phyloP scores from a whole-genome alignment of 2,888 invertebrate genomes.

The Eurytoma adleriae region DNA sequence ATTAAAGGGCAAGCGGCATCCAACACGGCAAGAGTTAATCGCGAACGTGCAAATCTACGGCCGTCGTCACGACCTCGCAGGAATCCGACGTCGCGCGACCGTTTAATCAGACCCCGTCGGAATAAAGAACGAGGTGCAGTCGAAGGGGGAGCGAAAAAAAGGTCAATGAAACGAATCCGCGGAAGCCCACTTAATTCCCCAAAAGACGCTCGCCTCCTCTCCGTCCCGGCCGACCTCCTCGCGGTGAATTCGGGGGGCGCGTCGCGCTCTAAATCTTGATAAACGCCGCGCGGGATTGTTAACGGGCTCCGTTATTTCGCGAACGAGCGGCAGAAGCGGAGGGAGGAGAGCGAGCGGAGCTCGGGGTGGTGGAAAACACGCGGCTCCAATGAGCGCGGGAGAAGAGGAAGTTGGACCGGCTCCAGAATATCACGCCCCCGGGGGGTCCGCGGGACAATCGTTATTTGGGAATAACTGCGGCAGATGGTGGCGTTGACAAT shows the following conservation, averaged over 20 bases:
- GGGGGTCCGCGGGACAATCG: constrained; percentile 50
- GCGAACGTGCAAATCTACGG: neutral
- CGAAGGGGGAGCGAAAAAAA: neutral
- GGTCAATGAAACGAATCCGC: constrained; percentile 43
- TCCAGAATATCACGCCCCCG: constrained; percentile 51
- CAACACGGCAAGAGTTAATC: neutral
- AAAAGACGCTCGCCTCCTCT: constrained; percentile 43
- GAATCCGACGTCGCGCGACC: too few relatives aligned
- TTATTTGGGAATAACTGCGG: constrained; percentile 52
- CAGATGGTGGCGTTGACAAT: constrained; percentile 53
- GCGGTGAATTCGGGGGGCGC: constrained; percentile 48
- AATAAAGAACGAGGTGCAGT: neutral
- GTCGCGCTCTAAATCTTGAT: constrained; percentile 56
- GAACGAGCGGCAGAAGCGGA: constrained; percentile 16
- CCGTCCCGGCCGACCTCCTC: constrained; percentile 32
- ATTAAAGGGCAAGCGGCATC: neutral
- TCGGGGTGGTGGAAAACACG: constrained; percentile 42
- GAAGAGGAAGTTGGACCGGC: constrained; percentile 41
- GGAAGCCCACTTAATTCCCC: constrained; percentile 51
- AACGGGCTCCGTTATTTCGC: constrained; percentile 56
- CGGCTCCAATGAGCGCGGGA: constrained; percentile 8
- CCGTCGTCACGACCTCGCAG: too few relatives aligned
- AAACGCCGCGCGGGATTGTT: constrained; percentile 56
- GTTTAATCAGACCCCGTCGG: too few relatives aligned
- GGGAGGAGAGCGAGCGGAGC: constrained; percentile 7